Evolutionary conservation across 2,888 invertebrate genomes (phyloP).

Genomic region (Tolmerus cingulatus): DNA sequence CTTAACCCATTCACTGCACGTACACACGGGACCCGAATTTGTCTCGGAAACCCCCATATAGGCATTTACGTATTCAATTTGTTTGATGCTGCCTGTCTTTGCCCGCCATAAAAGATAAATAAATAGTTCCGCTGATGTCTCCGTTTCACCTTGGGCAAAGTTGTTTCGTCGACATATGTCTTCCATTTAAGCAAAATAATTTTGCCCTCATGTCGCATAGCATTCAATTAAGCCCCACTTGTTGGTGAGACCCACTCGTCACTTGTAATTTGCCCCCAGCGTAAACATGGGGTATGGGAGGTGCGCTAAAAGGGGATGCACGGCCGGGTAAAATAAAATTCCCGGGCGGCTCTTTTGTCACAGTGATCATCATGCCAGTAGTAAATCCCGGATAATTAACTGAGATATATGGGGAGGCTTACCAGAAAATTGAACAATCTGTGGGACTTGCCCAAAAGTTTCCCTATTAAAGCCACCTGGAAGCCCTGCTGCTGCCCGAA

Average conservation of each 20-base stretch:
- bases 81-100: neutral
- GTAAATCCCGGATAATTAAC: neutral
- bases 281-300: neutral
- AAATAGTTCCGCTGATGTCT: neutral
- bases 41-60: neutral
- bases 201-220: neutral
- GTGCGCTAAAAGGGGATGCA: neutral
- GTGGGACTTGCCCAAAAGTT: neutral
- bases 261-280: neutral
- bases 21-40: neutral
- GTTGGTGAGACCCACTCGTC: neutral
- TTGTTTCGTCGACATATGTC: neutral
- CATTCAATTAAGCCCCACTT: conserved; percentile 5
- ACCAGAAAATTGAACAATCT: neutral
- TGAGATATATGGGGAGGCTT: neutral
- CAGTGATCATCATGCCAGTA: neutral
- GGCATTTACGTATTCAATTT: neutral
- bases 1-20: neutral
- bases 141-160: neutral
- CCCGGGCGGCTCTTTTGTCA: neutral
- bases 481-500: neutral
- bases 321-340: neutral
- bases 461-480: neutral
- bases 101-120: neutral
- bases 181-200: conserved; percentile 6